Evolutionary conservation across 2,888 invertebrate species (phyloP), one percentile per base, ranked within the genome.

Genomic region (Caenorhabditis drosophilae): DNA sequence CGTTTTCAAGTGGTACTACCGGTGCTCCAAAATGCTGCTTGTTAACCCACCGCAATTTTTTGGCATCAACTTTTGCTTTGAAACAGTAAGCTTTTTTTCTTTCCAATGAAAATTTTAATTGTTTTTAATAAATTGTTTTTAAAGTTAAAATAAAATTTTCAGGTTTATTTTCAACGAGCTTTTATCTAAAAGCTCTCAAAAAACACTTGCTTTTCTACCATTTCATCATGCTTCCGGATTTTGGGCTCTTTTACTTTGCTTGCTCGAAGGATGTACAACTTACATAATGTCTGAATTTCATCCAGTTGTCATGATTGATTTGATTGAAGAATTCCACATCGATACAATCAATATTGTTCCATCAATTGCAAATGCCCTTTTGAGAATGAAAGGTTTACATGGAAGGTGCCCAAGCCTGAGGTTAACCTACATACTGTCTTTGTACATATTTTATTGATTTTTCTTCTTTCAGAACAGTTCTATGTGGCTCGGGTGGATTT

Each of bases 181-280:
- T 9, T 46, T 60, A 0, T 42, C 18, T 2, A 41, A 52, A 4
- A 57, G 63, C 4, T 36, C 42, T 3, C 58, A 60, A 23, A 56
- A 63, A 16, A 79, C 77, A 0, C 45, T 80, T 18, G 80, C 80
- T 20, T 63, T 80, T 42, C 57, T 80, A 16, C 80, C 80, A 2
- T 80, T 80, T 47, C 70, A 75, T 54, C 80, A 81, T 60, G 80
- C 69, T 6, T 75, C 75, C 16, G 80, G 80, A 11, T 80, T 79
- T 46, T 80, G 80, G 80, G 79, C 79, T 0, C 40, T 80, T 12
- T 45, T 80, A 15, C 70, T 72, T 49, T 79, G 76, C 25, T 60
- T 80, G 9, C 55, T 80, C 7, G 72, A 73, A 48, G 80, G 80
- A n/a, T 77, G 80, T 22, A 73, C 76, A 40, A 62, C 73, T 2